phyloP scores from a whole-genome alignment of 2,888 invertebrate species.

The Girardia tigrina region DNA sequence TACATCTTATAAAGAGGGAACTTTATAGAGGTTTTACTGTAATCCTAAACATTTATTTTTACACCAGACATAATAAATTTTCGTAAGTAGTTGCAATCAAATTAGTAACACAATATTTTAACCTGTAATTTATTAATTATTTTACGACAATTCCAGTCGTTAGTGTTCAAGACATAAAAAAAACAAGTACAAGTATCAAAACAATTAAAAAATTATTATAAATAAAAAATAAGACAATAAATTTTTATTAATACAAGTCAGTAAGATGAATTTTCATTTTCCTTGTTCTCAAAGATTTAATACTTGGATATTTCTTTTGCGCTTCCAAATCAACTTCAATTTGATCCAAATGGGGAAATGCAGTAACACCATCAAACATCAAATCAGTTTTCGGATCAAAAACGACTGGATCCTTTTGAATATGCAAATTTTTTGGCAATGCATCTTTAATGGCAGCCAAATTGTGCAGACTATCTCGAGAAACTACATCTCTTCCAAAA shows the following conservation, averaged over 20 bases:
- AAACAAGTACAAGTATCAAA: no score
- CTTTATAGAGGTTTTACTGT: no score
- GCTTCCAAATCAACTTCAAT: neutral
- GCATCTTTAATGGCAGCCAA: conserved; percentile 49
- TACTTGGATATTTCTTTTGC: neutral
- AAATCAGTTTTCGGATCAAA: conserved; percentile 69
- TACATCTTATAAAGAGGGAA: no score
- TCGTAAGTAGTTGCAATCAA: no score
- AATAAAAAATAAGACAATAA: neutral
- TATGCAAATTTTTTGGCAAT: conserved; percentile 71
- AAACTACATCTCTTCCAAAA: conserved; percentile 41
- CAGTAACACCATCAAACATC: conserved; percentile 62
- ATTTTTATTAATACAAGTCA: neutral
- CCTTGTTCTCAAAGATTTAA: neutral
- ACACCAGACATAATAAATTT: no score
- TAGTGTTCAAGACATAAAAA: no score
- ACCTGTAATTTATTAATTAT: no score
- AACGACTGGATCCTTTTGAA: conserved; percentile 65
- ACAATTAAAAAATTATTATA: no score
- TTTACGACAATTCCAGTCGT: no score
- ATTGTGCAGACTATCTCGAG: conserved; percentile 42
- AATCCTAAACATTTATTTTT: no score
- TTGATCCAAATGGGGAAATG: conserved; percentile 68
- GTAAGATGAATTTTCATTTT: neutral
- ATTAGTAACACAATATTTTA: no score